Evolutionary conservation across 2,113 vertebrate genomes (phyloP), one percentile per base, ranked within the genome.

Genomic region (Andinoacara biseriatus): DNA sequence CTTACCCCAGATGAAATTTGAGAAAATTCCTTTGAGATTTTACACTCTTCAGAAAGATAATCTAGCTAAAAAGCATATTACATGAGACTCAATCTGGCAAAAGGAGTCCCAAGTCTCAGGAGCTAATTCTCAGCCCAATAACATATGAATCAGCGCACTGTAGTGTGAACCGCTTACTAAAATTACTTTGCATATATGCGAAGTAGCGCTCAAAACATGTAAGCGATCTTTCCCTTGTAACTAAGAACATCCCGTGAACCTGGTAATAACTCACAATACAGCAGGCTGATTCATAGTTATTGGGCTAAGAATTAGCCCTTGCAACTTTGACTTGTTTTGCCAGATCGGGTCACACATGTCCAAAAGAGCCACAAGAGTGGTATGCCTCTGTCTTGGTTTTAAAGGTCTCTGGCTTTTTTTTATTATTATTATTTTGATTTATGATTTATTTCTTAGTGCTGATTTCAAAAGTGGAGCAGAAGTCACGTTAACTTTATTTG

Each of bases 401-500:
- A 57, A 14, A 82, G 65, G 61, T 5, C 24, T 49, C 46, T 9
- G 31, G 26, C 5, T 11, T 62, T 59, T 22, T 46, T 54, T 22
- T 81, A 46, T 61, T 33, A 8, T 31, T 61, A 17, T 82, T 33
- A 7, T 62, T 46, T 22, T 80, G 10, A 83, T 83, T 78, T 29
- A 43, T 52, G 20, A 77, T 72, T 69, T n/a, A 6, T 59, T 54
- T 72, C 60, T 13, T 72, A 49, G 31, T 49, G 58, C 74, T 85
- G 75, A 93, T 90, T 92, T 80, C 13, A 40, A 81, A 85, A 90
- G 69, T 43, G 74, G 52, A 82, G 86, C 85, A 87, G 78, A 69
- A 83, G 72, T 90, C 89, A 92, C 80, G 80, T 74, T 90, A 83
- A 88, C 76, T 82, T 57, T 7, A 65, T 87, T 87, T 86, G 58